phyloP scores from a whole-genome alignment of 1,140 invertebrate species.

The Pentalonia nigronervosa region DNA sequence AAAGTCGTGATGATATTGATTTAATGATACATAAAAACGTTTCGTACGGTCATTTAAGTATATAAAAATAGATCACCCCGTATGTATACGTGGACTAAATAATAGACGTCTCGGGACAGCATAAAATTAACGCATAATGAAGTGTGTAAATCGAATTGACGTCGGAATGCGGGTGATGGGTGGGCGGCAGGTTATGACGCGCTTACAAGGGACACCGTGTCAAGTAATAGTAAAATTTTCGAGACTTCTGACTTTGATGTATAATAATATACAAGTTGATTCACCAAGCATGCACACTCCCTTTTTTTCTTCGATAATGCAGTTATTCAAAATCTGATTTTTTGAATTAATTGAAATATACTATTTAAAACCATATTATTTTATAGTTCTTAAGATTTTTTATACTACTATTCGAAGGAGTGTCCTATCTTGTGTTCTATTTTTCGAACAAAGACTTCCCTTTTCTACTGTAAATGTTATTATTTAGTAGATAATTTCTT shows the following conservation, averaged over 20 bases:
- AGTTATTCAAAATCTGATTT: not conserved
- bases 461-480: no score
- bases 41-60: not conserved
- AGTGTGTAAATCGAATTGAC: not conserved
- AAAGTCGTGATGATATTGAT: not conserved
- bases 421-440: no score
- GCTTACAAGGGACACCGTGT: not conserved
- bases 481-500: no score
- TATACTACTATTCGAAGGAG: no score
- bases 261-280: constrained; percentile 1
- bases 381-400: not conserved
- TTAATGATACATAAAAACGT: not conserved
- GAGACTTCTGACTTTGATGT: not conserved
- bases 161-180: not conserved
- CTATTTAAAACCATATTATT: not conserved
- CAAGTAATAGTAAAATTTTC: not conserved
- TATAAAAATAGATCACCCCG: not conserved
- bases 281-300: not conserved
- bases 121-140: not conserved
- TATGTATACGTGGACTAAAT: not conserved
- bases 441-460: no score
- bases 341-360: not conserved
- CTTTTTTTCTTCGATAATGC: not conserved
- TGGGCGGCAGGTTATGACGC: not conserved
- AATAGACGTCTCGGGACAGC: not conserved